Evolutionary conservation across 2,797 vertebrate genomes (phyloP).

Genomic region (Enteromius paludinosus): DNA sequence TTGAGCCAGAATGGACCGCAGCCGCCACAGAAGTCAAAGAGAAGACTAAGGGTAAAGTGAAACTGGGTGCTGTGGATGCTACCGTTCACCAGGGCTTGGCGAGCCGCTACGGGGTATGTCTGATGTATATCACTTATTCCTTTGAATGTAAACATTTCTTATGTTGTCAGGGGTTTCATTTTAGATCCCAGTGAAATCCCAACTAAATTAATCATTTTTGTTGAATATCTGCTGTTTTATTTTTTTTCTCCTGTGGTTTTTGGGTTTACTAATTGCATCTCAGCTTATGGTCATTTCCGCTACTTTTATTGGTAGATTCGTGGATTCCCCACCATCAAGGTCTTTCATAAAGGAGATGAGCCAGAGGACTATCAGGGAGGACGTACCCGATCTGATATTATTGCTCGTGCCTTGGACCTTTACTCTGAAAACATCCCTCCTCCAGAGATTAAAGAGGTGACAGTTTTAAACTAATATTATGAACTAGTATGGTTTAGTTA

Average conservation of each 20-base stretch:
- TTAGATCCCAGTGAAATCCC: not conserved
- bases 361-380: conserved; percentile 93
- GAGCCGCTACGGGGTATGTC: conserved; percentile 89
- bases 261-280: not conserved
- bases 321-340: conserved; percentile 96
- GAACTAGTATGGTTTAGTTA: not conserved
- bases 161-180: not conserved
- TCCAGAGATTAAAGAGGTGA: conserved; percentile 90
- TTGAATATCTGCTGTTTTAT: not conserved
- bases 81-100: conserved; percentile 88
- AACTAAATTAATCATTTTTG: not conserved
- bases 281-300: not conserved
- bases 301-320: conserved; percentile 78
- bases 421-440: conserved; percentile 90
- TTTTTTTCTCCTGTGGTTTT: not conserved
- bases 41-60: conserved; percentile 92
- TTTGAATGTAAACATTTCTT: not conserved
- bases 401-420: conserved; percentile 87
- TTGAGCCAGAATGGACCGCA: conserved; percentile 96
- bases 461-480: not conserved
- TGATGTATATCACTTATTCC: not conserved
- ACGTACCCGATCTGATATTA: conserved; percentile 85
- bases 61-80: conserved; percentile 91
- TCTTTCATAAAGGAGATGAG: conserved; percentile 95
- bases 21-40: conserved; percentile 91